A percentile compares a stretch with the other conserved stretches of the same genome.
phyloP scores from a whole-genome alignment of 2,113 vertebrate genomes.

The Zosterops pallidus region DNA sequence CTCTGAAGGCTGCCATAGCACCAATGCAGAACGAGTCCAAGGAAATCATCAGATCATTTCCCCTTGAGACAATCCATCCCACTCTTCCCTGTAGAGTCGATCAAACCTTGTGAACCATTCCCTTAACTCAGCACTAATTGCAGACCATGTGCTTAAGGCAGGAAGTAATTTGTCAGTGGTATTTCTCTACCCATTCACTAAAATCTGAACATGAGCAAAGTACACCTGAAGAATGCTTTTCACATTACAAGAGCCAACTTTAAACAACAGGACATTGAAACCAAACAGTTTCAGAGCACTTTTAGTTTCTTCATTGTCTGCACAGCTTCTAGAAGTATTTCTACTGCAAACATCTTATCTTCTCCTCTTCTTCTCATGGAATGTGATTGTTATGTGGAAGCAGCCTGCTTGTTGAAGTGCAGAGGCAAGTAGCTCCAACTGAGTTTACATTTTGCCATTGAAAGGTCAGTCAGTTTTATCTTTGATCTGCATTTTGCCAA shows the following conservation, averaged over 20 bases:
- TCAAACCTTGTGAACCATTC: neutral
- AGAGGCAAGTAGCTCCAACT: neutral
- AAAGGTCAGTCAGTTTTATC: neutral
- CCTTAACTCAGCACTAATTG: neutral
- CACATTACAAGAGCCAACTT: neutral
- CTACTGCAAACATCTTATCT: neutral
- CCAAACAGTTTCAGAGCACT: neutral
- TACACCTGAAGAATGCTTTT: constrained; percentile 11
- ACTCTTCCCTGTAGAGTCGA: neutral
- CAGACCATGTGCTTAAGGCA: neutral
- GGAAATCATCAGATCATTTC: neutral
- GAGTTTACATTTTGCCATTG: neutral
- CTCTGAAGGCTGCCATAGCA: neutral
- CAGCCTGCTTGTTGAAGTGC: neutral
- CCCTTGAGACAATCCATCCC: neutral
- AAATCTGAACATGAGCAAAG: neutral
- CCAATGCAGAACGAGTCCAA: neutral
- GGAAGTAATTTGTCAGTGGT: neutral
- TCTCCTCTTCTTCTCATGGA: neutral
- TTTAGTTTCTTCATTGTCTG: neutral
- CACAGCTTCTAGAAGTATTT: neutral
- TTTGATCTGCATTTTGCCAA: constrained; percentile 13
- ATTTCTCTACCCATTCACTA: neutral
- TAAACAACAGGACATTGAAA: neutral
- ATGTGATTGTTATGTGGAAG: neutral